phyloP scores from a whole-genome alignment of 2,888 invertebrate species.

The Pseudococcus jackbeardsleyi region DNA sequence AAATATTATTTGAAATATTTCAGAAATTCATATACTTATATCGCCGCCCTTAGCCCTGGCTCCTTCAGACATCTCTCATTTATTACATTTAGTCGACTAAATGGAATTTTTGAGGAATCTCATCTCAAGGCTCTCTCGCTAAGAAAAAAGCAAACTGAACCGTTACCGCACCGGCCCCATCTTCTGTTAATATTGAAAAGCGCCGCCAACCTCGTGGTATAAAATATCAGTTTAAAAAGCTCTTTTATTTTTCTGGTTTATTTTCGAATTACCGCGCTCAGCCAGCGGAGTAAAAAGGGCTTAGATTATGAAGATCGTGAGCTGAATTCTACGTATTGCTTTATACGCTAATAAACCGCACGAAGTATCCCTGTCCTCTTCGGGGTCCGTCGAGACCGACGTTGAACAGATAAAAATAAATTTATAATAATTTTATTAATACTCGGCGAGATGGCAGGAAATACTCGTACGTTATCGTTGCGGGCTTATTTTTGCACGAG shows the following conservation, averaged over 20 bases:
- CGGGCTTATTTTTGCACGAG: not conserved
- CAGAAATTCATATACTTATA: constrained; percentile 47
- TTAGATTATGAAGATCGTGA: constrained; percentile 44
- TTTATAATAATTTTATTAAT: constrained; percentile 16
- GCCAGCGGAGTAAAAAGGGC: not conserved
- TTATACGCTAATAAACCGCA: constrained; percentile 12
- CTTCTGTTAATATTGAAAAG: constrained; percentile 28
- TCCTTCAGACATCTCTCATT: constrained; percentile 36
- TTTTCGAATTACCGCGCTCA: constrained; percentile 40
- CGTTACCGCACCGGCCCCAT: not conserved
- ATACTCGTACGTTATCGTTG: not conserved
- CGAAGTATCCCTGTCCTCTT: not conserved
- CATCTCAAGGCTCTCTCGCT: constrained; percentile 1
- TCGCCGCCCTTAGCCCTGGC: not conserved
- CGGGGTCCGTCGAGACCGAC: not conserved
- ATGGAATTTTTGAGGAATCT: constrained; percentile 61
- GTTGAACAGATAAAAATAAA: constrained; percentile 13
- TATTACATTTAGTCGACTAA: constrained; percentile 55
- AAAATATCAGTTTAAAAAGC: constrained; percentile 27
- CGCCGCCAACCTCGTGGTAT: not conserved
- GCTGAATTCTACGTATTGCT: constrained; percentile 46
- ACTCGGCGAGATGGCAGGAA: not conserved
- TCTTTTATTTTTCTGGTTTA: constrained; percentile 53
- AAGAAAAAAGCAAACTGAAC: constrained; percentile 27
- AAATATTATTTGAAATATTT: constrained; percentile 52